phyloP scores from a whole-genome alignment of 2,797 vertebrate species.

The Momotus momota region DNA sequence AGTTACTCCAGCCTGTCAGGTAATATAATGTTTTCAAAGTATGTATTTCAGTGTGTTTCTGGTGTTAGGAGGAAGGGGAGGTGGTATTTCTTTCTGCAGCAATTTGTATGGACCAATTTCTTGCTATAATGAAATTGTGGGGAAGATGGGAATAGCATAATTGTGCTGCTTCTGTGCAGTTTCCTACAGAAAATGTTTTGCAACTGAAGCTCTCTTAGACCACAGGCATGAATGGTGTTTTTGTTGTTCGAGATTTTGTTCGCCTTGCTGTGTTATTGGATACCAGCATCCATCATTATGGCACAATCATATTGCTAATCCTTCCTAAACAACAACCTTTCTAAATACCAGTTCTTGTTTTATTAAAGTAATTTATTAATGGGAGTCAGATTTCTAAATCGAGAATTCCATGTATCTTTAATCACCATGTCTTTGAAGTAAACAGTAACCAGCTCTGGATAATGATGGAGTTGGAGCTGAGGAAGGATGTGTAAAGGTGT shows the following conservation, averaged over 20 bases:
- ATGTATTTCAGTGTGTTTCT: neutral
- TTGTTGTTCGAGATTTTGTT: slow-evolving; percentile 24
- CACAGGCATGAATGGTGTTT: neutral
- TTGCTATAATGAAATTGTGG: neutral
- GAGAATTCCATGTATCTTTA: slow-evolving; percentile 40
- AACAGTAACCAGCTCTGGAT: slow-evolving; percentile 15
- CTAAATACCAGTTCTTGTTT: slow-evolving; percentile 41
- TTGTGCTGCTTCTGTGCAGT: neutral
- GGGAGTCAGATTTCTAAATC: slow-evolving; percentile 62
- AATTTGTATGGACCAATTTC: neutral
- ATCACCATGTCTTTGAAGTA: slow-evolving; percentile 62
- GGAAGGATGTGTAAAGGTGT: slow-evolving; percentile 35
- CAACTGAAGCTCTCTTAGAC: neutral
- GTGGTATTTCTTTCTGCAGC: neutral
- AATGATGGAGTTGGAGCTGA: slow-evolving; percentile 43
- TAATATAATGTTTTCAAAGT: neutral
- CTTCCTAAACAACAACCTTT: slow-evolving; percentile 48
- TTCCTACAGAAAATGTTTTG: slow-evolving; percentile 5
- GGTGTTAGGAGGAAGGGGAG: neutral
- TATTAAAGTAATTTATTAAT: slow-evolving; percentile 67
- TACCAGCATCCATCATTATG: slow-evolving; percentile 18
- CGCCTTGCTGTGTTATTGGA: neutral
- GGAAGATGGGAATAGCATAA: neutral
- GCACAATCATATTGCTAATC: slow-evolving; percentile 28
- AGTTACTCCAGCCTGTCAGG: neutral